Percentiles rank a stretch among this genome's conserved stretches.
Evolutionary conservation across 2,113 vertebrate genomes (phyloP).

Genomic region (Desmodus rotundus): DNA sequence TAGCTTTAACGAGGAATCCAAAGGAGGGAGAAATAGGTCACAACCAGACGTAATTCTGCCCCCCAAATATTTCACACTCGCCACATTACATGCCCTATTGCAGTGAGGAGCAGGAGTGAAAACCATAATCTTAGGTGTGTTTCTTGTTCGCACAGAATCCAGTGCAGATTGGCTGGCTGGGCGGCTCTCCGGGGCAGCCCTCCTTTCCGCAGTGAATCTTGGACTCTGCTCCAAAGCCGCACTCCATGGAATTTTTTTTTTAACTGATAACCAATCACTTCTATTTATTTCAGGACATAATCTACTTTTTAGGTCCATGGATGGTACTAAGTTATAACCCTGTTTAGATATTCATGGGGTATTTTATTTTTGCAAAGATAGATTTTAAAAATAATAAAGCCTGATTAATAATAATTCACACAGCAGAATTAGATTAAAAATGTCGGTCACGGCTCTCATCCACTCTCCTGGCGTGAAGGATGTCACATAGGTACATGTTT

Average conservation of each 20-base stretch:
- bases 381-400: neutral
- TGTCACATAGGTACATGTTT: neutral
- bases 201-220: neutral
- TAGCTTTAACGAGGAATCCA: neutral
- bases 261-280: neutral
- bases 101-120: neutral
- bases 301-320: neutral
- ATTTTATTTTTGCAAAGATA: neutral
- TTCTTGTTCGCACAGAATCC: neutral
- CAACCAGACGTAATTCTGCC: neutral
- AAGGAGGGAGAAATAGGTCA: neutral
- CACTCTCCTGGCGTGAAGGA: neutral
- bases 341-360: neutral
- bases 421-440: neutral
- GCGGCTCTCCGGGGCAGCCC: neutral
- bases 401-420: neutral
- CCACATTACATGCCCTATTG: neutral
- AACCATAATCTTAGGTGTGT: neutral
- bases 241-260: accelerated
- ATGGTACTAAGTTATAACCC: neutral
- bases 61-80: neutral
- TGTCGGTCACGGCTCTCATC: neutral
- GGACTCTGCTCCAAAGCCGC: neutral
- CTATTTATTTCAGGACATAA: neutral
- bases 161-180: neutral